phyloP scores from a whole-genome alignment of 2,888 invertebrate species.

The Himalopsyche anomala region DNA sequence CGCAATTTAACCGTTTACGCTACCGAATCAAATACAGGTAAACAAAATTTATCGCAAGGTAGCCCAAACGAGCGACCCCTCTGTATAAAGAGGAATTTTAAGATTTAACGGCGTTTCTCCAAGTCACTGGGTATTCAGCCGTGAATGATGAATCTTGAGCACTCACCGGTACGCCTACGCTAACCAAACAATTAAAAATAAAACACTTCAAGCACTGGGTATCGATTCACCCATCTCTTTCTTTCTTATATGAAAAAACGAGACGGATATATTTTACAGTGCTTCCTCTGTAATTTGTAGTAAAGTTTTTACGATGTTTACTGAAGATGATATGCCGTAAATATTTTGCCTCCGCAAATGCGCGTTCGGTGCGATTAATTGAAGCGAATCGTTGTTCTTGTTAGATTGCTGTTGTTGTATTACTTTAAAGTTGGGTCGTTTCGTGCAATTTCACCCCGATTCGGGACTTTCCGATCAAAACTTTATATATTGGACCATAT shows the following conservation, averaged over 20 bases:
- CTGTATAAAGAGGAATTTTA: slow-evolving; percentile 35
- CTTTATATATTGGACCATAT: slow-evolving; percentile 52
- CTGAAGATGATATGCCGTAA: slow-evolving; percentile 31
- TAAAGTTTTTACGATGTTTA: slow-evolving; percentile 38
- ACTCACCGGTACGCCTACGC: background rate
- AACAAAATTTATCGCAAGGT: slow-evolving; percentile 41
- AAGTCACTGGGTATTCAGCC: slow-evolving; percentile 50
- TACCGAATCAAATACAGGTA: slow-evolving; percentile 35
- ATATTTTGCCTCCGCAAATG: slow-evolving; percentile 48
- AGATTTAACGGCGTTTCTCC: slow-evolving; percentile 47
- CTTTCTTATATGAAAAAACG: background rate
- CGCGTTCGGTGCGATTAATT: slow-evolving; percentile 50
- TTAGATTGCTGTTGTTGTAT: slow-evolving; percentile 55
- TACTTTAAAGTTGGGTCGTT: slow-evolving; percentile 49
- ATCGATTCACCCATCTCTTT: background rate
- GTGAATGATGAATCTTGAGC: slow-evolving; percentile 52
- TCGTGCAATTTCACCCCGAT: slow-evolving; percentile 35
- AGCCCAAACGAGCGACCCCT: slow-evolving; percentile 26
- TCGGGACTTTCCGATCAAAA: slow-evolving; percentile 49
- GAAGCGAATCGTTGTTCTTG: slow-evolving; percentile 53
- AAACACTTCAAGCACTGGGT: slow-evolving; percentile 1
- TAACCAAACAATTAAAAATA: slow-evolving; percentile 40
- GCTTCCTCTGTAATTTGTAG: background rate
- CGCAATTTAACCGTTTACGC: background rate
- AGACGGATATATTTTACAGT: background rate